phyloP scores from a whole-genome alignment of 2,113 vertebrate genomes.

The Litocranius walleri region DNA sequence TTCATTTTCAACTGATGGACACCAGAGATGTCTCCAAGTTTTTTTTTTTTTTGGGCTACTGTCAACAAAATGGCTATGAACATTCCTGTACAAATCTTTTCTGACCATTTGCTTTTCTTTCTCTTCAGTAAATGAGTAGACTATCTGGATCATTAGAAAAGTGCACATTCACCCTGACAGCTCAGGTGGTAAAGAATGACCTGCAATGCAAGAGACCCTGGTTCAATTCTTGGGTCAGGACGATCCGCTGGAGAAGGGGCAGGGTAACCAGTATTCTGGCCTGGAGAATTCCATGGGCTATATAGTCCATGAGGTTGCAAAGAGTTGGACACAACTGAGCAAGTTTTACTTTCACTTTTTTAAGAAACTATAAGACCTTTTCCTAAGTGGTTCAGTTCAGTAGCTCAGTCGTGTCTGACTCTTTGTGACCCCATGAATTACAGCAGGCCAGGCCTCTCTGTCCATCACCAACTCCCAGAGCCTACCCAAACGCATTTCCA shows the following conservation, averaged over 20 bases:
- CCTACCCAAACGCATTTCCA: background rate
- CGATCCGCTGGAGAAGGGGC: rapidly evolving
- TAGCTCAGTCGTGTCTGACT: rapidly evolving
- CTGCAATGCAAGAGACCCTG: background rate
- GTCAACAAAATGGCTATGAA: background rate
- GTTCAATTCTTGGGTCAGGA: background rate
- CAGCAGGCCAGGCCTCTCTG: background rate
- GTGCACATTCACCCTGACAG: background rate
- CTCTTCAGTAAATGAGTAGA: background rate
- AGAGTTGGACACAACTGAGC: background rate
- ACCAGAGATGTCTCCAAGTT: background rate
- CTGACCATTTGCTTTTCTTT: background rate
- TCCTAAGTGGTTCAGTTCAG: background rate
- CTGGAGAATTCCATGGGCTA: background rate
- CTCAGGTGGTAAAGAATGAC: background rate
- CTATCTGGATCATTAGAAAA: background rate
- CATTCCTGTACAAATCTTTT: background rate
- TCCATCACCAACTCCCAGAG: background rate
- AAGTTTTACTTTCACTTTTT: background rate
- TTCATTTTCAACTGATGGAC: background rate
- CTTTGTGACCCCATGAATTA: background rate
- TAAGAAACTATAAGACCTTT: background rate
- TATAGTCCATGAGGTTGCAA: background rate
- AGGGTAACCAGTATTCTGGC: background rate
- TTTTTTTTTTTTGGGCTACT: background rate